phyloP scores from a whole-genome alignment of 2,113 vertebrate species.

The Gopherus evgoodei region DNA sequence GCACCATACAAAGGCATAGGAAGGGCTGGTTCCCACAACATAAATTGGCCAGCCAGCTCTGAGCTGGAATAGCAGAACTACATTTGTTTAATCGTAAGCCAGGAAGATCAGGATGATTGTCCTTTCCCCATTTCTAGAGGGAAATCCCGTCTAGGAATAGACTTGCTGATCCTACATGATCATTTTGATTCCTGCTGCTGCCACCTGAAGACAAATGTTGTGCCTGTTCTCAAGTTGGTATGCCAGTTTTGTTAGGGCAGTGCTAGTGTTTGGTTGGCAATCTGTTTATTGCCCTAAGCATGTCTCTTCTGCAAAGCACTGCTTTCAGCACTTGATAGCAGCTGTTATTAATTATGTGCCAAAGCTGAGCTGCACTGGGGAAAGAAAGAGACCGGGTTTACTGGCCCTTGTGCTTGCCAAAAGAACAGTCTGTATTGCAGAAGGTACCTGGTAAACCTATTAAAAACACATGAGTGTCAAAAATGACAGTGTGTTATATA shows the following conservation, averaged over 20 bases:
- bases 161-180: conserved; percentile 21
- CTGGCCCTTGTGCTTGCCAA: conserved; percentile 42
- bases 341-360: conserved; percentile 48
- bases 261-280: conserved; percentile 38
- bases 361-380: conserved; percentile 36
- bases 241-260: conserved; percentile 12
- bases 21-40: background rate
- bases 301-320: conserved; percentile 26
- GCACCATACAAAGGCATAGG: background rate
- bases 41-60: background rate
- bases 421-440: conserved; percentile 65
- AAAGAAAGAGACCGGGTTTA: background rate
- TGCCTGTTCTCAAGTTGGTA: background rate
- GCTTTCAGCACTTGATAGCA: conserved; percentile 51
- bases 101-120: background rate
- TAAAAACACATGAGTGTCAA: conserved; percentile 48
- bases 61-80: background rate
- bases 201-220: conserved; percentile 7
- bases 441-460: conserved; percentile 56
- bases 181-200: conserved; percentile 53
- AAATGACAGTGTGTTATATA: conserved; percentile 24
- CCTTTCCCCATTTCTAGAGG: background rate
- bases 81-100: background rate
- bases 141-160: background rate
- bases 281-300: conserved; percentile 35